Evolutionary conservation across 1,140 invertebrate species (phyloP).

Genomic region (Brachionus calyciflorus): DNA sequence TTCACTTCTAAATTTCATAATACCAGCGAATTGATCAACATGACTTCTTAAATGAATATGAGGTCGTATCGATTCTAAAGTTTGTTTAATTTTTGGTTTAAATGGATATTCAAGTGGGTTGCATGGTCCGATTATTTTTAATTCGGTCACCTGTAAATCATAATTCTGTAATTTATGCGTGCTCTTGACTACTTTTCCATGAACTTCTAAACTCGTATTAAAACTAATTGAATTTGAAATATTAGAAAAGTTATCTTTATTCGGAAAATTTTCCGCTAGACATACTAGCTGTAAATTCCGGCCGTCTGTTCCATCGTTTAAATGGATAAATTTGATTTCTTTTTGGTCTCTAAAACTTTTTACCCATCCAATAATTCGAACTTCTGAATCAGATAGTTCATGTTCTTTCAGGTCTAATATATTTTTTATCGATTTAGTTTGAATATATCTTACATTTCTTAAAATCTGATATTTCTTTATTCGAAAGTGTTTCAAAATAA

Average conservation of each 20-base stretch:
- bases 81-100: constrained; percentile 5
- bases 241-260: background rate
- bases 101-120: constrained; percentile 31
- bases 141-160: background rate
- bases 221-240: background rate
- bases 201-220: constrained; percentile 12
- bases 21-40: background rate
- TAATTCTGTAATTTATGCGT: background rate
- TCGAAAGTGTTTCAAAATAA: background rate
- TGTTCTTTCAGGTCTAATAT: background rate
- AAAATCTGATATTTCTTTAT: background rate
- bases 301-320: constrained; percentile 30
- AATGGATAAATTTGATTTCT: constrained; percentile 31
- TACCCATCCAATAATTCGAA: constrained; percentile 16
- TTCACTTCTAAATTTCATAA: constrained; percentile 30
- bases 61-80: background rate
- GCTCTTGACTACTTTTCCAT: constrained; percentile 35
- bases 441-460: background rate
- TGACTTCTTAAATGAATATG: constrained; percentile 19
- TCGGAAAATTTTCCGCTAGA: background rate
- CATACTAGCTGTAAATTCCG: constrained; percentile 8
- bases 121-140: background rate
- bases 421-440: constrained; percentile 7
- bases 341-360: constrained; percentile 23
- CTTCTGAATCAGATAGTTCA: background rate